phyloP scores from a whole-genome alignment of 2,888 invertebrate genomes.

The Napeogenes sylphis region DNA sequence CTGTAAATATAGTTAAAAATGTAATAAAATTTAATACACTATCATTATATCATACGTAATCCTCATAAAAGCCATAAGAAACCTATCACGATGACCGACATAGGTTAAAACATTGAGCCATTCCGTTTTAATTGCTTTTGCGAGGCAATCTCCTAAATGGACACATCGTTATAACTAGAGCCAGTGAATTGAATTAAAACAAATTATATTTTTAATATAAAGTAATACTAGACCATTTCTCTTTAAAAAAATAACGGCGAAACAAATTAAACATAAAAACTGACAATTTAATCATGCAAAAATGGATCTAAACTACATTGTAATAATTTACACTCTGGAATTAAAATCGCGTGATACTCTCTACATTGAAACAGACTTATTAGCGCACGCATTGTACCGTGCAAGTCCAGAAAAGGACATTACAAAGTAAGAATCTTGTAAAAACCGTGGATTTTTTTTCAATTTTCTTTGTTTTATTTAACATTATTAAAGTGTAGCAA shows the following conservation, averaged over 20 bases:
- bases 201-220: too few relatives aligned
- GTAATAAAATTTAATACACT: constrained; percentile 1
- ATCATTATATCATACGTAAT: constrained; percentile 6
- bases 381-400: constrained; percentile 1
- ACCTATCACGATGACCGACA: constrained; percentile 1
- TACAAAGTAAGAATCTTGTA: background rate
- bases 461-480: background rate
- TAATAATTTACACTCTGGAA: background rate
- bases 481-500: too few relatives aligned
- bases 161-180: constrained; percentile 17
- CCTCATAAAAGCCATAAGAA: constrained; percentile 4
- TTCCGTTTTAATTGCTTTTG: constrained; percentile 15
- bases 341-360: background rate
- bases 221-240: too few relatives aligned
- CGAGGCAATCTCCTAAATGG: constrained; percentile 24
- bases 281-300: too few relatives aligned
- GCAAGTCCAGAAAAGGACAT: constrained; percentile 1
- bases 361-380: background rate
- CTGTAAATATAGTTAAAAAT: background rate
- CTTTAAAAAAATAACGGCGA: too few relatives aligned
- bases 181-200: background rate
- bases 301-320: background rate
- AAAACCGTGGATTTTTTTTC: background rate
- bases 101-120: constrained; percentile 9
- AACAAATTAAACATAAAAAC: too few relatives aligned